Evolutionary conservation across 2,888 invertebrate genomes (phyloP).

Genomic region (Pseudococcus jackbeardsleyi): DNA sequence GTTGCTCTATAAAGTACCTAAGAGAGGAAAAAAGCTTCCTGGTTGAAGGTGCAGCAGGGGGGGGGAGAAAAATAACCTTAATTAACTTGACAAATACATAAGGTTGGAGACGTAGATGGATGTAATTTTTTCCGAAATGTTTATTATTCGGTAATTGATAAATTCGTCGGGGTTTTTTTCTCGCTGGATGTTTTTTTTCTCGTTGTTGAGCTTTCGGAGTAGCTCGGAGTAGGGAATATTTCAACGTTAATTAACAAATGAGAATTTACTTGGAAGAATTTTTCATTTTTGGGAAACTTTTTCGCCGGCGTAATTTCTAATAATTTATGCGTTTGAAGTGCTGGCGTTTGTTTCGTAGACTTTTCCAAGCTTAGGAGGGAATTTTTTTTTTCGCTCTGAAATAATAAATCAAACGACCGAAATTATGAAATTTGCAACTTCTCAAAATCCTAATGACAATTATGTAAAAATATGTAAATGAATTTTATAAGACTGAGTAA

Average conservation of each 20-base stretch:
- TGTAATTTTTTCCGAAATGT: neutral
- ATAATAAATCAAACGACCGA: slow-evolving; percentile 1
- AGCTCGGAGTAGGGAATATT: neutral
- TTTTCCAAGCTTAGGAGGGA: neutral
- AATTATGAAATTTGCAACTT: slow-evolving; percentile 28
- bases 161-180: neutral
- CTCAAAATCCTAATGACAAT: slow-evolving; percentile 32
- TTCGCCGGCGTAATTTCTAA: neutral
- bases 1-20: neutral
- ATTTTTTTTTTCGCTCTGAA: neutral
- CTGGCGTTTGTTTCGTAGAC: neutral
- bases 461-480: slow-evolving; percentile 28
- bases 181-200: neutral
- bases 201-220: neutral
- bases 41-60: too few relatives aligned
- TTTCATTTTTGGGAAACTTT: neutral
- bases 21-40: too few relatives aligned
- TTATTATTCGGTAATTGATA: slow-evolving; percentile 24
- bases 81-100: neutral
- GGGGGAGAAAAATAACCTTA: slow-evolving; percentile 5
- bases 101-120: neutral
- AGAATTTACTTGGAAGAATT: neutral
- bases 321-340: neutral
- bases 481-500: neutral
- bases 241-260: slow-evolving; percentile 8